Base-by-base conservation (phyloP, 2,888 invertebrate species). In the Eristalis pertinax region DNA sequence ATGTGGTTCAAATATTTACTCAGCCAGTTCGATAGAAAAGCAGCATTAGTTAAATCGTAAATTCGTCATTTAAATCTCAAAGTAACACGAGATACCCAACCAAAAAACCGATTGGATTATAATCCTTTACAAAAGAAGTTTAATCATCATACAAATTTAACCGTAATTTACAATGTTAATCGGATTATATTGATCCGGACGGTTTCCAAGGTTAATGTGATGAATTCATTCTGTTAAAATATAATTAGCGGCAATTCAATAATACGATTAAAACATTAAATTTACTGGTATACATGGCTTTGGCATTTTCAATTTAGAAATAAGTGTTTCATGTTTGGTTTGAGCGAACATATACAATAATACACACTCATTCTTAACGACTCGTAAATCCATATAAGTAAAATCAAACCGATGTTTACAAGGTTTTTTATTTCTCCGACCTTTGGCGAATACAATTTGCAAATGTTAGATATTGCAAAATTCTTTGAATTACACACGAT, bases 191-290 rank as follows among this genome's bases (percentile, higher is more conserved):
- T 70, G 80, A 72, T 80, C 56, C 65, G 24, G 60, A 70, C 43
- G 38, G 75, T 84, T 84, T 69, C 79, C 65, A 74, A 79, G 74
- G 79, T 84, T 74, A 84, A 74, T 79, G 74, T 74, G 79, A 84
- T 79, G 68, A 78, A 78, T 74, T 83, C 73, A 63, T 43, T 73
- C 26, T 58, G 29, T 50, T 56, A 64, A 77, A 78, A 76, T 43
- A 68, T 62, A 68, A 76, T 83, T 64, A 63, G 56, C 69, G 24
- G 26, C 15, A 65, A 32, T 15, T 13, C 41, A 32, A 64, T 58
- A 38, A 72, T 68, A 19, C 24, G 68, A 69, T 83, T 72, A 70
- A 38, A 72, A 38, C 4, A 24, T 72, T 72, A 62, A 38, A 70
- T 41, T 72, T 35, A n/a, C 26, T 60, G 41, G 29, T 56, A 19